These are phyloP conservation scores for Forbesichthys agassizii DNA, from an alignment of 2,113 vertebrate species.

Conservation along the genomic window DNA sequence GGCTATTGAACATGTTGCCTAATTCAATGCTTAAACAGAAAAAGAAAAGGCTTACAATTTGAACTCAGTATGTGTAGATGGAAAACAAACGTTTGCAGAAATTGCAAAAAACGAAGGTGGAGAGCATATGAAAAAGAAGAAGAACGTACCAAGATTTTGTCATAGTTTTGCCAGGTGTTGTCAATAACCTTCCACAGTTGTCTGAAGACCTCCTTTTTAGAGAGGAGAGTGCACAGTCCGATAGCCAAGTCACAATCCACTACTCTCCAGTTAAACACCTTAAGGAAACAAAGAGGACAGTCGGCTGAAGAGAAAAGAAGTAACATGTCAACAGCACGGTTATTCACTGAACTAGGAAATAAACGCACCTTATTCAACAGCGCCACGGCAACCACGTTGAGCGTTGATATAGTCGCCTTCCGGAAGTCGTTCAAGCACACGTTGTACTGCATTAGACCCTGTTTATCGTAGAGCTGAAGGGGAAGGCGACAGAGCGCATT, in stretches of 20 bases:
- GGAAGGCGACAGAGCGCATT: constrained; percentile 1
- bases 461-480: constrained; percentile 75
- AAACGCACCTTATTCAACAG: constrained; percentile 88
- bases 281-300: constrained; percentile 5
- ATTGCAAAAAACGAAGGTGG: background rate
- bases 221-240: constrained; percentile 87
- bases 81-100: background rate
- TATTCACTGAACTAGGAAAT: background rate
- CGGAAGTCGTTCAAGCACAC: constrained; percentile 72
- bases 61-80: no score
- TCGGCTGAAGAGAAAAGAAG: background rate
- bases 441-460: constrained; percentile 71
- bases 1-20: background rate
- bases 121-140: background rate
- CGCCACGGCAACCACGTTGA: constrained; percentile 74
- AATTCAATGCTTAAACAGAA: background rate
- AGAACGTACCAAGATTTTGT: constrained; percentile 86
- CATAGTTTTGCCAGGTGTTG: constrained; percentile 92
- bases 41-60: no score
- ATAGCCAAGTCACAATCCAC: constrained; percentile 88
- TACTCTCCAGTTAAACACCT: constrained; percentile 92
- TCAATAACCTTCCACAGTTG: constrained; percentile 92
- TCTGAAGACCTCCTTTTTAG: constrained; percentile 81
- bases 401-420: constrained; percentile 67
- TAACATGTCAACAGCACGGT: background rate